phyloP scores from a whole-genome alignment of 2,888 invertebrate genomes.

The Mythimna vitellina region DNA sequence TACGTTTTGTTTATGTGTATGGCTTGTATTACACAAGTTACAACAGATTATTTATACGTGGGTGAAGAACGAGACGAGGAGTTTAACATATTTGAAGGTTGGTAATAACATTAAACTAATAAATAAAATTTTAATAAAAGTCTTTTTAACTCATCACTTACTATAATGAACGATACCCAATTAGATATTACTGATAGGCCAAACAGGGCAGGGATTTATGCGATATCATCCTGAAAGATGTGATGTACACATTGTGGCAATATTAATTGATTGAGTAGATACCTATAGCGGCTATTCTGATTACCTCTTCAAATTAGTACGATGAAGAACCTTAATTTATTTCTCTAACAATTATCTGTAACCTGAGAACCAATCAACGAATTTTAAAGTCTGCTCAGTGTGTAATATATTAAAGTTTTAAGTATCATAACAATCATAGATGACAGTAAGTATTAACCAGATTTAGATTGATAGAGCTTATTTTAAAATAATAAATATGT shows the following conservation, averaged over 20 bases:
- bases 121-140: not conserved
- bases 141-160: not conserved
- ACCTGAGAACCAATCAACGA: not conserved
- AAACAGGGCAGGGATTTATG: not conserved
- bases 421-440: not conserved
- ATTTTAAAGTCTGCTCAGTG: not conserved
- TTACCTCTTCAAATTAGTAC: not conserved
- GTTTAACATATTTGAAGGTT: not conserved
- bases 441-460: not conserved
- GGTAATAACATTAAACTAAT: not conserved
- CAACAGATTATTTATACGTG: not conserved
- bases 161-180: not conserved
- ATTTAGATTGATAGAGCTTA: not conserved
- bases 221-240: not conserved
- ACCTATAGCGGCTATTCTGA: not conserved
- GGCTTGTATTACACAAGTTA: not conserved
- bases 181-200: not conserved
- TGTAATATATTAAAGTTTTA: not conserved
- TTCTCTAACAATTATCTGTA: not conserved
- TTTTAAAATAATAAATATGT: not conserved
- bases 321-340: not conserved
- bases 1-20: not conserved
- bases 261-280: not conserved
- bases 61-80: not conserved
- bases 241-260: not conserved